These are phyloP conservation scores for Hippoglossus stenolepis DNA, from an alignment of 2,113 vertebrate genomes.

Conservation along the genomic window DNA sequence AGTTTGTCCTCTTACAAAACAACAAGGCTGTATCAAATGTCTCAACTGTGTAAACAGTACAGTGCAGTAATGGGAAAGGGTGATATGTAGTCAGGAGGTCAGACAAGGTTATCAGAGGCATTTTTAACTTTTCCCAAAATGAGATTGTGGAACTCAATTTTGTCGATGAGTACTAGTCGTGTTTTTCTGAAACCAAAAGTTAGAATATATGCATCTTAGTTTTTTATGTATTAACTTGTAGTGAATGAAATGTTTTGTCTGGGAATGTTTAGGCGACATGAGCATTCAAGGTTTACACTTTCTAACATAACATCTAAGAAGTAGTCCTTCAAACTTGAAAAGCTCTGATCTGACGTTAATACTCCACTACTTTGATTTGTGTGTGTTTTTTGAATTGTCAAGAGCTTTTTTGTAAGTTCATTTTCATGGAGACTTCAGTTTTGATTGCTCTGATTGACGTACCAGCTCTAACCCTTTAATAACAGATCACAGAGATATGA, in stretches of 20 bases:
- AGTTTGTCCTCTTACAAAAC: conserved; percentile 18
- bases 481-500: conserved; percentile 1
- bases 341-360: background rate
- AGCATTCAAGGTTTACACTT: no score
- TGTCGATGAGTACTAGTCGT: background rate
- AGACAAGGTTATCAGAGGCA: conserved; percentile 32
- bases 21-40: conserved; percentile 12
- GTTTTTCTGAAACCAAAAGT: conserved; percentile 2
- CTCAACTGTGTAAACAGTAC: conserved; percentile 30
- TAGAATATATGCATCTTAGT: background rate
- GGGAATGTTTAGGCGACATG: background rate
- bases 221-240: background rate
- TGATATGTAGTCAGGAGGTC: conserved; percentile 19
- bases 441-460: conserved; percentile 4
- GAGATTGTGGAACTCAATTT: background rate
- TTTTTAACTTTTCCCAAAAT: conserved; percentile 8
- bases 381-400: conserved; percentile 29
- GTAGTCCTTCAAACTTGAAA: background rate
- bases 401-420: background rate
- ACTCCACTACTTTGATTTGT: conserved; percentile 10
- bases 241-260: conserved; percentile 10
- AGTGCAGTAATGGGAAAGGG: conserved; percentile 20
- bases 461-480: conserved; percentile 9
- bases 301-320: background rate
- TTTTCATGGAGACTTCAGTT: conserved; percentile 9